Evolutionary conservation across 2,113 vertebrate species (phyloP), one percentile per base, ranked within the genome.

Genomic region (Opisthocomus hoazin): DNA sequence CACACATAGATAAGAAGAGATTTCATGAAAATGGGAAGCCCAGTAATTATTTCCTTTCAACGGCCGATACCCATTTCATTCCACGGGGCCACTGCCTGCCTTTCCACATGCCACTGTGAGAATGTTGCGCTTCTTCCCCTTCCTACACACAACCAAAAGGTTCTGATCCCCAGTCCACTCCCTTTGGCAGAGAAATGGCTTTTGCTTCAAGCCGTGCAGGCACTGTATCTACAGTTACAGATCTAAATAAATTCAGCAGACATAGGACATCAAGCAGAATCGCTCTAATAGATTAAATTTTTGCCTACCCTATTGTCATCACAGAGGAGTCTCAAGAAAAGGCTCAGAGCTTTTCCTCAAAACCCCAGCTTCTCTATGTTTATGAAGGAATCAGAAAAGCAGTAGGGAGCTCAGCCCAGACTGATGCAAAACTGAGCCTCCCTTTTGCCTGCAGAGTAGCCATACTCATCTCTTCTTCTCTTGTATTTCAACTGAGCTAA

Each of bases 11-110:
- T 82, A 86, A 54, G 54, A 71, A 69, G 30, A 11, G 27, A 39
- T 53, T 85, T 79, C 79, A 69, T 65, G 58, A 41, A 57, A 83
- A 77, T 8, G 18, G 37, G 14, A 70, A 89, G 45, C 58, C 51
- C 63, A 50, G 48, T 32, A 90, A 74, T 78, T 54, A 84, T 91
- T 89, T 75, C 24, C 53, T 89, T 75, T 78, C 57, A 84, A 37
- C 4, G 6, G 27, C 24, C 0, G 0, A 66, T 66, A 50, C 12
- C 20, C 58, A 29, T 26, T 37, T 80, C 16, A 1, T 60, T 73
- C 45, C 30, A n/a, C 0, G 0, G 41, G 54, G 26, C 36, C 30
- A 37, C 76, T 92, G 29, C 76, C 48, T 71, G 58, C 65, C 50
- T 73, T 85, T 56, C 63, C 39, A 48, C 46, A 17, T 1, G 2